Percentiles rank a stretch among this genome's conserved stretches.
Evolutionary conservation across 2,888 invertebrate genomes (phyloP).

Genomic region (Pristionchus entomophagus): DNA sequence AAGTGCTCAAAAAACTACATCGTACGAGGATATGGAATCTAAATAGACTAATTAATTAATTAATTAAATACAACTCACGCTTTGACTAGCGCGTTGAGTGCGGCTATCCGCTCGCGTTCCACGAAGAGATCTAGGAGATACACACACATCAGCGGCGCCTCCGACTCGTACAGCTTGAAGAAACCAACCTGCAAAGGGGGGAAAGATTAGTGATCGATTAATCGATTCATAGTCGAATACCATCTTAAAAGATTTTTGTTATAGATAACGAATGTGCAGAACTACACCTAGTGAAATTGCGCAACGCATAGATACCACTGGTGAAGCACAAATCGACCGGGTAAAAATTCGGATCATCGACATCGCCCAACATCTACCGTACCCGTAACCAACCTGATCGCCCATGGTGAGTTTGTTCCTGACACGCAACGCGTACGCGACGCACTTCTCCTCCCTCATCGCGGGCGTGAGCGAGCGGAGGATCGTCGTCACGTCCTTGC

Average conservation of each 20-base stretch:
- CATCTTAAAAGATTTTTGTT: too few relatives aligned
- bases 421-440: slow-evolving; percentile 84
- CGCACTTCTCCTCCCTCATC: slow-evolving; percentile 72
- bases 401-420: slow-evolving; percentile 93
- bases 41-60: too few relatives aligned
- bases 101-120: slow-evolving; percentile 91
- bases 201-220: neutral
- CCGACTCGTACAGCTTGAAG: slow-evolving; percentile 86
- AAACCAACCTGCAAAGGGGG: slow-evolving; percentile 78
- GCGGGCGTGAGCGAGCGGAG: slow-evolving; percentile 78
- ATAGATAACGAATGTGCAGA: too few relatives aligned
- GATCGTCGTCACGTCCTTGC: slow-evolving; percentile 94
- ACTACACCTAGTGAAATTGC: too few relatives aligned
- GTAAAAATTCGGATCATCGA: too few relatives aligned
- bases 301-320: too few relatives aligned
- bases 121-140: slow-evolving; percentile 98
- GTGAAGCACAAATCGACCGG: too few relatives aligned
- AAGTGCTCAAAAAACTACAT: too few relatives aligned
- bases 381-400: slow-evolving; percentile 88
- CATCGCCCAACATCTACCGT: too few relatives aligned
- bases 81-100: slow-evolving; percentile 93
- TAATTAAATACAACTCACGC: slow-evolving; percentile 86
- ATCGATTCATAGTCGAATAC: neutral
- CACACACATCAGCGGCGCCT: slow-evolving; percentile 94
- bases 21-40: neutral